Conservation (phyloP, 2,113 vertebrate species). For the Motacilla tschutschensis region DNA sequence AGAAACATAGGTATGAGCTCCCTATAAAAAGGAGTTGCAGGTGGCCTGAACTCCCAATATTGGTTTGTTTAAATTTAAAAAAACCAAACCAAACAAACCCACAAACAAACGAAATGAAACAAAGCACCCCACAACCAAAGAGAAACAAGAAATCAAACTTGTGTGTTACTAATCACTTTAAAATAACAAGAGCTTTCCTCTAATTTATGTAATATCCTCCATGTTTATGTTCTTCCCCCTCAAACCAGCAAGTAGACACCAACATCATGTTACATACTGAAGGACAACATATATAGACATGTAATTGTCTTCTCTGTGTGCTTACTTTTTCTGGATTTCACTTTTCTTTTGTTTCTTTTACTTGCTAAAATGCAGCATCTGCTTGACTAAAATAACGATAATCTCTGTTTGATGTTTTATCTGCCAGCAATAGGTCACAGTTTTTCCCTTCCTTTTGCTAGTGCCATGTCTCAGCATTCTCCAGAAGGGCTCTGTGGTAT, state of each 20-base stretch:
- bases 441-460: background rate
- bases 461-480: background rate
- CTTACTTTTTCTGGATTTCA: background rate
- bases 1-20: background rate
- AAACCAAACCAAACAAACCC: background rate
- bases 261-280: background rate
- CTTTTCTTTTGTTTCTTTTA: background rate
- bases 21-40: background rate
- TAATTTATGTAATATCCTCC: background rate
- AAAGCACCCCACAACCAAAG: background rate
- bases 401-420: background rate
- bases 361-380: background rate
- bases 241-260: background rate
- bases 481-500: background rate
- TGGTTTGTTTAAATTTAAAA: background rate
- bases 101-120: background rate
- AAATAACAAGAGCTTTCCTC: background rate
- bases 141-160: background rate
- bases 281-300: background rate
- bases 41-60: background rate
- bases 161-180: background rate
- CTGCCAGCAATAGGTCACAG: background rate
- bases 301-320: background rate
- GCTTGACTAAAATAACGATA: background rate
- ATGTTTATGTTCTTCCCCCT: background rate